Percentiles rank a stretch among this genome's conserved stretches.
phyloP scores from a whole-genome alignment of 2,113 vertebrate genomes.

The Zosterops borbonicus region DNA sequence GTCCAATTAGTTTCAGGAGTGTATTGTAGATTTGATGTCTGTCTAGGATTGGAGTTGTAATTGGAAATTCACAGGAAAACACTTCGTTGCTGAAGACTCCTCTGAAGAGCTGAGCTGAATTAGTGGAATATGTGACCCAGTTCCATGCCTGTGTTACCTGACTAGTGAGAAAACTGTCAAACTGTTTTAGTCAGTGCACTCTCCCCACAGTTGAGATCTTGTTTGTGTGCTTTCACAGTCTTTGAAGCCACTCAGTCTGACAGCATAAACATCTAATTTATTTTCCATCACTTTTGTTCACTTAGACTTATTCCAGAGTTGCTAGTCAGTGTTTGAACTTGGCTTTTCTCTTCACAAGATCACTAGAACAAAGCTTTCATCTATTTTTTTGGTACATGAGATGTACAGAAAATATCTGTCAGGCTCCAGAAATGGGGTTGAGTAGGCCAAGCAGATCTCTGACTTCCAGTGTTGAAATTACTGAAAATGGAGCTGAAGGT shows the following conservation, averaged over 20 bases:
- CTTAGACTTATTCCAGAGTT: background rate
- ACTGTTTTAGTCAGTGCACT: background rate
- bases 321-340: background rate
- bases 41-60: background rate
- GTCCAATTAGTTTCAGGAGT: background rate
- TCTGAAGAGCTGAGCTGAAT: background rate
- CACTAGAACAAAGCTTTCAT: background rate
- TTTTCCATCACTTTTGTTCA: background rate
- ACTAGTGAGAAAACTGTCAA: background rate
- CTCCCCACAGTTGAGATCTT: background rate
- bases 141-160: background rate
- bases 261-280: background rate
- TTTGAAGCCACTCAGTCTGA: background rate
- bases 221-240: background rate
- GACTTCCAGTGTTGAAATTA: background rate
- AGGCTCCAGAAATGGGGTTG: background rate
- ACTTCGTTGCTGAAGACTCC: background rate
- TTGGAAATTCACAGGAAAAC: background rate
- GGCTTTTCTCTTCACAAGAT: background rate
- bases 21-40: rapidly evolving
- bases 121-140: background rate
- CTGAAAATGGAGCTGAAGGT: background rate
- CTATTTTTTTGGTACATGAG: background rate
- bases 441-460: background rate
- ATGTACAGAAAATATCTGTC: background rate